Percentiles rank a stretch among this genome's conserved stretches.
Conservation (phyloP, 2,113 vertebrate species). For the Pristiophorus japonicus region DNA sequence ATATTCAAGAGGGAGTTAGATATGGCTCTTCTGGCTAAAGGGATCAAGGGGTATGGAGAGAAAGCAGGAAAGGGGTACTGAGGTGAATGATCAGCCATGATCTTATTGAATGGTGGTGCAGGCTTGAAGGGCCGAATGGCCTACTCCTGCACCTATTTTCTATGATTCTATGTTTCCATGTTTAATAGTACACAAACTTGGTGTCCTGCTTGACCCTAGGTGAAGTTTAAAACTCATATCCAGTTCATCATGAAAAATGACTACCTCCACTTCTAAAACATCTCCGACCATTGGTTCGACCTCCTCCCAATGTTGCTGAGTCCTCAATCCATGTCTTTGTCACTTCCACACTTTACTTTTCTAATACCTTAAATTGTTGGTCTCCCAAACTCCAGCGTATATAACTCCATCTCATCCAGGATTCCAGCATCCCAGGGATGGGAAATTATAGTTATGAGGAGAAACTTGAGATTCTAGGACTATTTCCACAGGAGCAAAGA, state of each 20-base stretch:
- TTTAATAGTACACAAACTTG: not conserved
- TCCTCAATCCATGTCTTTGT: not conserved
- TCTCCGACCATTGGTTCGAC: not conserved
- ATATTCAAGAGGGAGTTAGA: too few relatives aligned
- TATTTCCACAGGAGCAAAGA: not conserved
- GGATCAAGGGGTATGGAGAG: too few relatives aligned
- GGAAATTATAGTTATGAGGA: not conserved
- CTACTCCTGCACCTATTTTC: too few relatives aligned
- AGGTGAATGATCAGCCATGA: too few relatives aligned
- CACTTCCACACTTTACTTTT: not conserved
- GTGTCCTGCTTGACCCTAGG: not conserved
- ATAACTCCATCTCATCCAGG: not conserved
- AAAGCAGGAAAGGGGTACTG: too few relatives aligned
- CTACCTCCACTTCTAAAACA: not conserved
- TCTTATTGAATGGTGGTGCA: too few relatives aligned
- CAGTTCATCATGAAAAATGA: not conserved
- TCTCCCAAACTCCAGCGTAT: not conserved
- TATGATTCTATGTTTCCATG: too few relatives aligned
- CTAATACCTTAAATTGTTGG: not conserved
- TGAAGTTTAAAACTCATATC: not conserved
- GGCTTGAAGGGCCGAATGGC: too few relatives aligned
- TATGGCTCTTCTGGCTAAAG: too few relatives aligned
- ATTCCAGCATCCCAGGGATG: not conserved
- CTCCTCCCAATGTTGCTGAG: not conserved
- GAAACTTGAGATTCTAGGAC: not conserved